These are phyloP conservation scores for Pelosia muscerda DNA, from an alignment of 2,888 invertebrate species.

Conservation along the genomic window DNA sequence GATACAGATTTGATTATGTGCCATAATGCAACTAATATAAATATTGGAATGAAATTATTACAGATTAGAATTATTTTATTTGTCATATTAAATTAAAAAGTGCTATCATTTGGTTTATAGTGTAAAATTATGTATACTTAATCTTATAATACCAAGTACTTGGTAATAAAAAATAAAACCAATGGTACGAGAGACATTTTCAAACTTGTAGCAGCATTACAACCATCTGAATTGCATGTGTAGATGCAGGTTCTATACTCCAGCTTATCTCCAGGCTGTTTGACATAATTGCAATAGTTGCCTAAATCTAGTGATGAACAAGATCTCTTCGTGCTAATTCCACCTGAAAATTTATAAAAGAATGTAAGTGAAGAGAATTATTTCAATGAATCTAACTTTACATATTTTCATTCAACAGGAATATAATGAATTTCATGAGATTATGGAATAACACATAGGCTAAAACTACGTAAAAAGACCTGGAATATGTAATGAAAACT, in stretches of 20 bases:
- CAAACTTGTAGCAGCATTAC: conserved; percentile 88
- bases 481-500: too few relatives aligned
- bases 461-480: too few relatives aligned
- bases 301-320: conserved; percentile 95
- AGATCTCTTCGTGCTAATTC: conserved; percentile 94
- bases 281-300: conserved; percentile 95
- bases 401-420: neutral
- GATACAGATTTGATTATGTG: neutral
- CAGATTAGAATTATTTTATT: neutral
- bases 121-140: neutral
- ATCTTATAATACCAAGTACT: conserved; percentile 38
- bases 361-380: neutral
- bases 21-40: neutral
- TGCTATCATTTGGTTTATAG: conserved; percentile 7
- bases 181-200: conserved; percentile 56
- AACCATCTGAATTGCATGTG: conserved; percentile 94
- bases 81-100: neutral
- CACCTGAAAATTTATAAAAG: conserved; percentile 88
- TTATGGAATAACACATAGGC: too few relatives aligned
- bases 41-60: neutral
- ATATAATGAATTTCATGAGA: neutral
- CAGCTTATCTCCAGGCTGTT: conserved; percentile 93
- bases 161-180: conserved; percentile 46
- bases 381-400: neutral
- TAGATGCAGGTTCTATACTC: conserved; percentile 95